Evolutionary conservation across 2,888 invertebrate genomes (phyloP).

Genomic region (Linnaemya vulpina): DNA sequence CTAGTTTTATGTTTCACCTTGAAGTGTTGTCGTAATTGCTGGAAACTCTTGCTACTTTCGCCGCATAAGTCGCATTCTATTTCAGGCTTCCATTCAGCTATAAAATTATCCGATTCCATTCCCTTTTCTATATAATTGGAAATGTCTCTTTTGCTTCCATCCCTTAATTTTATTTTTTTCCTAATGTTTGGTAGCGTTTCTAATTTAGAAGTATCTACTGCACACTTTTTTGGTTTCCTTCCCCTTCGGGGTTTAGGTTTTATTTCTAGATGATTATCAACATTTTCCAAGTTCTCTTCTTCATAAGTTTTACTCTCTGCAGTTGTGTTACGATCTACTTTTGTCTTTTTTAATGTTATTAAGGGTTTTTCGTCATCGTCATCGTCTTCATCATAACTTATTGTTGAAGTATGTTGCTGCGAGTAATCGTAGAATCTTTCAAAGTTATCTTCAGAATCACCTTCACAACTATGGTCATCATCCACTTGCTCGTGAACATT

Average conservation of each 20-base stretch:
- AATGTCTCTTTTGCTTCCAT: conserved; percentile 5
- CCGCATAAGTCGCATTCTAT: conserved; percentile 73
- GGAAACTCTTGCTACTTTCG: conserved; percentile 63
- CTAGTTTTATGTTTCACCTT: conserved; percentile 70
- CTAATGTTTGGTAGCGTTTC: conserved; percentile 1
- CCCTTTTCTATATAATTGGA: conserved; percentile 53
- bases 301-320: not conserved
- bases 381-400: not conserved
- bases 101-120: conserved; percentile 72
- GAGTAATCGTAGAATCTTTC: not conserved
- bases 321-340: not conserved
- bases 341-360: conserved; percentile 24
- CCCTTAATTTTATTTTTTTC: conserved; percentile 20
- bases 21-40: conserved; percentile 71
- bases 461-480: not conserved
- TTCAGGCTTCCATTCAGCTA: conserved; percentile 71
- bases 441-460: conserved; percentile 14
- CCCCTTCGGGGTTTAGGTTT: conserved; percentile 43
- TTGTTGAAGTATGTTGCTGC: not conserved
- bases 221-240: conserved; percentile 36
- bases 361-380: conserved; percentile 51
- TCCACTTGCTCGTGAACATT: not conserved
- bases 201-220: not conserved
- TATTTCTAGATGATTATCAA: not conserved
- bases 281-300: not conserved